phyloP scores from a whole-genome alignment of 2,797 vertebrate genomes.

The Okamejei kenojei region DNA sequence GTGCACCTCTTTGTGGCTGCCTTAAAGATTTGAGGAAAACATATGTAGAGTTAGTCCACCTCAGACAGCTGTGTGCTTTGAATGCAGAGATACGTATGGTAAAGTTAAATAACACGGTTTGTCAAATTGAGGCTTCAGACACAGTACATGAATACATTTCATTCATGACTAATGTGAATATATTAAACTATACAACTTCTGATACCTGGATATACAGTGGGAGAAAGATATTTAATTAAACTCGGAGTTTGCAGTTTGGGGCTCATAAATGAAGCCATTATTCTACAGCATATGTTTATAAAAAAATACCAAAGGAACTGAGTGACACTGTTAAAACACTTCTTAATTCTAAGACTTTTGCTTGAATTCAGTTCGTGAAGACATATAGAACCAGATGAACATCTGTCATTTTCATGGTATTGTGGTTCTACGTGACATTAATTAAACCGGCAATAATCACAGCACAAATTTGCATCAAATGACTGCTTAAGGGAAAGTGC shows the following conservation, averaged over 20 bases:
- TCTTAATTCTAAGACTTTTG: not conserved
- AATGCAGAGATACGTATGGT: not conserved
- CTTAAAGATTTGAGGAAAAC: not conserved
- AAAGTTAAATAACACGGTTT: not conserved
- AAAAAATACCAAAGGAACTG: not conserved
- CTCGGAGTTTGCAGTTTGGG: not conserved
- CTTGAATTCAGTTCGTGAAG: not conserved
- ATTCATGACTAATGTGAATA: not conserved
- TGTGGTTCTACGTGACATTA: not conserved
- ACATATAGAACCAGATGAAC: not conserved
- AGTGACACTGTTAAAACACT: not conserved
- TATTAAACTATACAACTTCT: not conserved
- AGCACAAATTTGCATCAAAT: not conserved
- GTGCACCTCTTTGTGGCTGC: not conserved
- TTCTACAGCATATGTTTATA: not conserved
- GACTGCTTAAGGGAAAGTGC: not conserved
- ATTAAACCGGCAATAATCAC: not conserved
- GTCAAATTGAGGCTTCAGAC: not conserved
- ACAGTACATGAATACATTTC: not conserved
- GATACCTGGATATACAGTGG: not conserved
- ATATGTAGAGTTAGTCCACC: not conserved
- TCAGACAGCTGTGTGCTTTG: not conserved
- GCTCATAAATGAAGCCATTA: not conserved
- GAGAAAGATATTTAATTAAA: not conserved
- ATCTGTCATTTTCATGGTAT: not conserved